phyloP scores from a whole-genome alignment of 2,888 invertebrate species.

The Pollenia angustigena region DNA sequence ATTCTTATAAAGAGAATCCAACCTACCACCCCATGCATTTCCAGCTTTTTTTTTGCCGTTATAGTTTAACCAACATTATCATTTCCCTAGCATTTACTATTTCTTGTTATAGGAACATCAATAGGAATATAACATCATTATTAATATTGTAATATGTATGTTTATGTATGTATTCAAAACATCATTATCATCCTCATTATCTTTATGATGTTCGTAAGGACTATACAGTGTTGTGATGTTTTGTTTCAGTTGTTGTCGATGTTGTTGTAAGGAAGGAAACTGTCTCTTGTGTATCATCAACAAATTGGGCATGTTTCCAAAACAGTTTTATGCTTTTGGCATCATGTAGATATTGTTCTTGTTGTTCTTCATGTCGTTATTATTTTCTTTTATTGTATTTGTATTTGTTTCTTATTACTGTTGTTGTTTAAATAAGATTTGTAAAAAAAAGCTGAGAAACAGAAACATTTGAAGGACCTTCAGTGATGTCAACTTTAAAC shows the following conservation, averaged over 20 bases:
- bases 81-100: slow-evolving; percentile 65
- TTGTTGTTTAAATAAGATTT: slow-evolving; percentile 50
- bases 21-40: not conserved
- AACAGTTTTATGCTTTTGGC: slow-evolving; percentile 73
- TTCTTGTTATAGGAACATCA: slow-evolving; percentile 59
- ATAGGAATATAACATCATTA: slow-evolving; percentile 55
- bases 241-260: not conserved
- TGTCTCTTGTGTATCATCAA: slow-evolving; percentile 71
- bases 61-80: slow-evolving; percentile 65
- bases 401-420: slow-evolving; percentile 52
- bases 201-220: slow-evolving; percentile 39
- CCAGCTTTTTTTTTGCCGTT: not conserved
- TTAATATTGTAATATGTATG: slow-evolving; percentile 32
- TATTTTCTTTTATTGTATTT: slow-evolving; percentile 20
- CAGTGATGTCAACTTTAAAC: slow-evolving; percentile 72
- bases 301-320: slow-evolving; percentile 74
- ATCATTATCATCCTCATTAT: slow-evolving; percentile 26
- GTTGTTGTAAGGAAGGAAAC: slow-evolving; percentile 66
- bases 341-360: slow-evolving; percentile 48
- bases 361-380: slow-evolving; percentile 25
- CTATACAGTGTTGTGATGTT: slow-evolving; percentile 2
- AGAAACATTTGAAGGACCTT: slow-evolving; percentile 58
- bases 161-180: not conserved
- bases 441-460: not conserved
- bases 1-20: not conserved